Evolutionary conservation across 1,140 invertebrate genomes (phyloP).

Genomic region (Kradibia gibbosae): DNA sequence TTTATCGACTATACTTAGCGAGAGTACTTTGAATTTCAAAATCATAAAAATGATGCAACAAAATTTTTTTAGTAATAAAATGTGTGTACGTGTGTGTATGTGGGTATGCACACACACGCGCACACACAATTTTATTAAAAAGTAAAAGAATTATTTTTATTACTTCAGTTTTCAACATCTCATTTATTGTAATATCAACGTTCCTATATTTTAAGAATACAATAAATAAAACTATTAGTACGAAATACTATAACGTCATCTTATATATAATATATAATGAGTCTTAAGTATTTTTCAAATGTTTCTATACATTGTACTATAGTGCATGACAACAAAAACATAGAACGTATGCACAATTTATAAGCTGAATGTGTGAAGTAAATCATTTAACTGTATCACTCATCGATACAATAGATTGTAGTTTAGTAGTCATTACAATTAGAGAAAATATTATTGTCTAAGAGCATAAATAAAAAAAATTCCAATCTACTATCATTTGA

Average conservation of each 20-base stretch:
- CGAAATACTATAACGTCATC: not conserved
- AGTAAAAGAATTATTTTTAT: not conserved
- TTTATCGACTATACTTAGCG: not conserved
- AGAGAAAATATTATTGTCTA: not conserved
- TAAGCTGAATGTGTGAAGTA: not conserved
- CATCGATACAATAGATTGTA: not conserved
- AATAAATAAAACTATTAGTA: not conserved
- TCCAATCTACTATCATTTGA: not conserved
- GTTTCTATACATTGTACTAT: slow-evolving; percentile 10
- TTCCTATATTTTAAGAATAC: slow-evolving; percentile 29
- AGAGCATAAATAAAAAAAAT: slow-evolving; percentile 12
- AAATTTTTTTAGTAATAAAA: not conserved
- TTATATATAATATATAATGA: slow-evolving; percentile 4
- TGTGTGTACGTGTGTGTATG: too few species aligned
- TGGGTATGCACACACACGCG: too few species aligned
- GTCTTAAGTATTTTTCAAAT: slow-evolving; percentile 28
- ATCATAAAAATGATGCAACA: not conserved
- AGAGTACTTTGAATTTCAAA: not conserved
- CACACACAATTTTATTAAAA: not conserved
- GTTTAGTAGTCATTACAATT: slow-evolving; percentile 1
- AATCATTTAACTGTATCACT: not conserved
- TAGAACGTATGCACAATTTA: not conserved
- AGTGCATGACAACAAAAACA: slow-evolving; percentile 14
- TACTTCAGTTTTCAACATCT: not conserved
- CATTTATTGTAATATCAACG: slow-evolving; percentile 23